A percentile compares a stretch with the other conserved stretches of the same genome.
phyloP scores from a whole-genome alignment of 2,888 invertebrate genomes.

The Thera obeliscata region DNA sequence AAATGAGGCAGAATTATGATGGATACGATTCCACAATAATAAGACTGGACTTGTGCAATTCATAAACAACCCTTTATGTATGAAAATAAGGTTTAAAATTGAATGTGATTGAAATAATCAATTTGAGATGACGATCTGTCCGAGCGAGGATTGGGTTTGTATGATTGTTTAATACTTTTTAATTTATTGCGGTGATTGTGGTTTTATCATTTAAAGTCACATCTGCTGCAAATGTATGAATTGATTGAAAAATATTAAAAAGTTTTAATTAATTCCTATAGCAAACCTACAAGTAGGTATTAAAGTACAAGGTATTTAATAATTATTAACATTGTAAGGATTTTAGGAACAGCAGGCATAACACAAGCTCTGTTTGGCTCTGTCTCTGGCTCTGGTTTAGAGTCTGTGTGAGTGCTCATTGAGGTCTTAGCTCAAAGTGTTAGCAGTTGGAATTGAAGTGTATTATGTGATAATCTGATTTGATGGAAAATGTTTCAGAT shows the following conservation, averaged over 20 bases:
- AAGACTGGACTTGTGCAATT: slow-evolving; percentile 62
- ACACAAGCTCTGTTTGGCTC: too few species aligned
- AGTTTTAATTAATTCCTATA: too few species aligned
- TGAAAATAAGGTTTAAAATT: slow-evolving; percentile 4
- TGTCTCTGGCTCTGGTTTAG: too few species aligned
- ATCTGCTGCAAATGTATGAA: neutral
- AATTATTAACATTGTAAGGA: too few species aligned
- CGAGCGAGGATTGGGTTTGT: slow-evolving; percentile 19
- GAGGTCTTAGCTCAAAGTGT: too few species aligned
- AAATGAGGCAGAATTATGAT: slow-evolving; percentile 83
- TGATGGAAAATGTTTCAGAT: too few species aligned
- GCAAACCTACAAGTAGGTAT: too few species aligned
- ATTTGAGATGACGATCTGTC: slow-evolving; percentile 13
- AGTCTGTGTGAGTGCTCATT: too few species aligned
- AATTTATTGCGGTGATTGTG: slow-evolving; percentile 17
- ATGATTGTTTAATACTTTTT: slow-evolving; percentile 21
- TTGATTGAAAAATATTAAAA: neutral
- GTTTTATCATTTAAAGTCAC: neutral
- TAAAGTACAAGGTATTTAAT: too few species aligned
- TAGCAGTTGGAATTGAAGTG: too few species aligned
- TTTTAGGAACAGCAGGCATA: too few species aligned
- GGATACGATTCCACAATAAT: slow-evolving; percentile 81
- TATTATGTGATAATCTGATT: too few species aligned
- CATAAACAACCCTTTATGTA: slow-evolving; percentile 14
- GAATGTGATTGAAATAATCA: slow-evolving; percentile 5